phyloP scores from a whole-genome alignment of 2,888 invertebrate genomes.

The Dexiosoma caninum region DNA sequence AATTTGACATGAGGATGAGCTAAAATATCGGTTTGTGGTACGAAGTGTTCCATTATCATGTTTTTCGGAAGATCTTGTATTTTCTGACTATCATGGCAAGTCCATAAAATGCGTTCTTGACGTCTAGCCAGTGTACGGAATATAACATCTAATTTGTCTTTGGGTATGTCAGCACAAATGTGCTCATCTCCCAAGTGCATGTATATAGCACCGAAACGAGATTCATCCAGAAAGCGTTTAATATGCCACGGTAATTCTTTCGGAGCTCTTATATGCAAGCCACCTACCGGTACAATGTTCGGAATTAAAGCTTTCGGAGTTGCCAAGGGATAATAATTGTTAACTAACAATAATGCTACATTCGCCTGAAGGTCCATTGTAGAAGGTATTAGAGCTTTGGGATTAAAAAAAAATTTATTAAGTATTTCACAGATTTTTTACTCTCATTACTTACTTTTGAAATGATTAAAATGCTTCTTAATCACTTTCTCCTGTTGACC shows the following conservation, averaged over 20 bases:
- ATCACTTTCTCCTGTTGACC: conserved; percentile 73
- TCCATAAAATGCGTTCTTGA: conserved; percentile 78
- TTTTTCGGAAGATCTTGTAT: conserved; percentile 75
- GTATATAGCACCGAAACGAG: conserved; percentile 77
- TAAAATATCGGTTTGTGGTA: conserved; percentile 79
- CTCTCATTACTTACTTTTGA: conserved; percentile 66
- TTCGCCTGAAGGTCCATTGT: conserved; percentile 77
- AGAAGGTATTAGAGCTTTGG: conserved; percentile 60
- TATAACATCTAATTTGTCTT: conserved; percentile 72
- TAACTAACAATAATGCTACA: conserved; percentile 78
- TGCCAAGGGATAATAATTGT: conserved; percentile 79
- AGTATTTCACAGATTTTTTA: not conserved
- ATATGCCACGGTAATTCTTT: conserved; percentile 76
- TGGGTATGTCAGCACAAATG: conserved; percentile 76
- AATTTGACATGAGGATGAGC: conserved; percentile 77
- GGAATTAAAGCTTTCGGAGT: conserved; percentile 77
- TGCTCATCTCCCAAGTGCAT: conserved; percentile 79
- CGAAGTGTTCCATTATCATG: conserved; percentile 78
- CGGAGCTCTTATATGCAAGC: conserved; percentile 79
- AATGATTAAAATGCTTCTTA: conserved; percentile 71
- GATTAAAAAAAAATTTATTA: not conserved
- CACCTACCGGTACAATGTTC: conserved; percentile 79
- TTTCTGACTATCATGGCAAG: conserved; percentile 77
- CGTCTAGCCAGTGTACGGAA: conserved; percentile 74
- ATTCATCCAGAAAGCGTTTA: conserved; percentile 77